Evolutionary conservation across 2,797 vertebrate species (phyloP).

Genomic region (Geotrypetes seraphini): DNA sequence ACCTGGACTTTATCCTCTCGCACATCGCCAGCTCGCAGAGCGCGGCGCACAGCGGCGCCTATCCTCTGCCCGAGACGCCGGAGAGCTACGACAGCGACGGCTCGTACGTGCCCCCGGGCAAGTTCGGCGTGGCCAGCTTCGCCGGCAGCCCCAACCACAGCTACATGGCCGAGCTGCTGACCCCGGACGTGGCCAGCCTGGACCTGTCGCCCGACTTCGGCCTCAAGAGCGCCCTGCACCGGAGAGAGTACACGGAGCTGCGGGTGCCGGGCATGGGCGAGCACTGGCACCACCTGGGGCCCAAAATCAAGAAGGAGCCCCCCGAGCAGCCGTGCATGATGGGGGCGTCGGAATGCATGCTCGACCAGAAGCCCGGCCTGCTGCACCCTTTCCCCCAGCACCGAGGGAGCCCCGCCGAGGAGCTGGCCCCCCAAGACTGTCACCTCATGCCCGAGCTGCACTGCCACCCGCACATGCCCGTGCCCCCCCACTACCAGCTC

Average conservation of each 20-base stretch:
- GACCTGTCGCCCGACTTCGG: slow-evolving; percentile 31
- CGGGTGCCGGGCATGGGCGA: slow-evolving; percentile 35
- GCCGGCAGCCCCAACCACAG: slow-evolving; percentile 54
- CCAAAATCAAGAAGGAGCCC: slow-evolving; percentile 73
- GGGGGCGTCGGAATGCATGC: slow-evolving; percentile 44
- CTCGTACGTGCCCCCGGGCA: slow-evolving; percentile 32
- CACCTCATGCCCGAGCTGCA: slow-evolving; percentile 25
- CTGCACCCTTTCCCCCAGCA: not conserved
- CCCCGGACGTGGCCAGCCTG: slow-evolving; percentile 44
- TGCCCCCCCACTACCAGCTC: slow-evolving; percentile 36
- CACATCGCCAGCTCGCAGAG: slow-evolving; percentile 55
- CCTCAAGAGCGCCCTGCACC: slow-evolving; percentile 36
- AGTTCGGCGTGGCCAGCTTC: slow-evolving; percentile 41
- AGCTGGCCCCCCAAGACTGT: slow-evolving; percentile 18
- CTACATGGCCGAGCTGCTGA: slow-evolving; percentile 76
- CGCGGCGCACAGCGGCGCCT: slow-evolving; percentile 32
- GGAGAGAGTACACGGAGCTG: slow-evolving; percentile 71
- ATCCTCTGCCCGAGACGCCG: slow-evolving; percentile 76
- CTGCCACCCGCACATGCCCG: slow-evolving; percentile 3
- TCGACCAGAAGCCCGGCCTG: no score
- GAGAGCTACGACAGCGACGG: slow-evolving; percentile 75
- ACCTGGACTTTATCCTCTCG: slow-evolving; percentile 82
- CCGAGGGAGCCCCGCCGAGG: slow-evolving; percentile 19
- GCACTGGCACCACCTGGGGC: slow-evolving; percentile 40
- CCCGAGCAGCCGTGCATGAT: slow-evolving; percentile 69